A percentile compares a stretch with the other conserved stretches of the same genome.
phyloP scores from a whole-genome alignment of 2,113 vertebrate genomes.

The Pelvicachromis taeniatus region DNA sequence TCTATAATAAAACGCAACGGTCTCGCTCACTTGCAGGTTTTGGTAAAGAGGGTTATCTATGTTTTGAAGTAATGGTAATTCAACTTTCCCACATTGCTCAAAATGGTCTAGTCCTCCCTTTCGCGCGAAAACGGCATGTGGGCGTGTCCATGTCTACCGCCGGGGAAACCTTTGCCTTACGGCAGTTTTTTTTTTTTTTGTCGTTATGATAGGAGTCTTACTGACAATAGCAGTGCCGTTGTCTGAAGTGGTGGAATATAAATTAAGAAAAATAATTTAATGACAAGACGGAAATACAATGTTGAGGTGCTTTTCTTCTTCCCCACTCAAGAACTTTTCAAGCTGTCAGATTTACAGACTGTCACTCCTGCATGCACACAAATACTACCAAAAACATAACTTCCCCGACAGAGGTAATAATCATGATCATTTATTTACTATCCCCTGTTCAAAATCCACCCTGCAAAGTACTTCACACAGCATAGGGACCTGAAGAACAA shows the following conservation, averaged over 20 bases:
- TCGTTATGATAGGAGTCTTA: not conserved
- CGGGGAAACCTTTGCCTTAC: not conserved
- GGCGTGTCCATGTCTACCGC: slow-evolving; percentile 21
- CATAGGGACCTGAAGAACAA: not conserved
- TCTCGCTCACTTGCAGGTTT: fast-evolving
- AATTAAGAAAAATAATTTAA: not conserved
- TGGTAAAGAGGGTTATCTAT: fast-evolving
- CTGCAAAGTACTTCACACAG: not conserved
- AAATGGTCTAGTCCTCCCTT: slow-evolving; percentile 57
- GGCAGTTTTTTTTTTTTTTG: not conserved
- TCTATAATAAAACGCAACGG: fast-evolving
- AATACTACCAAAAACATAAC: too few relatives aligned
- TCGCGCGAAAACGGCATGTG: slow-evolving; percentile 65
- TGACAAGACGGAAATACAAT: not conserved
- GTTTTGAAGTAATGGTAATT: not conserved
- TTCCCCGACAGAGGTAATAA: too few relatives aligned
- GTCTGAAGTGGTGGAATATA: not conserved
- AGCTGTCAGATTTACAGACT: too few relatives aligned
- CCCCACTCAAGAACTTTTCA: too few relatives aligned
- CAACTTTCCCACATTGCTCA: fast-evolving
- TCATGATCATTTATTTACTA: too few relatives aligned
- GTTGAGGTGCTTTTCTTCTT: too few relatives aligned
- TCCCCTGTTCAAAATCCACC: too few relatives aligned
- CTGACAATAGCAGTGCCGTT: not conserved
- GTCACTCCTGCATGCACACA: too few relatives aligned